Evolutionary conservation across 2,888 invertebrate species (phyloP), one percentile per base, ranked within the genome.

Genomic region (Coelopa pilipes): DNA sequence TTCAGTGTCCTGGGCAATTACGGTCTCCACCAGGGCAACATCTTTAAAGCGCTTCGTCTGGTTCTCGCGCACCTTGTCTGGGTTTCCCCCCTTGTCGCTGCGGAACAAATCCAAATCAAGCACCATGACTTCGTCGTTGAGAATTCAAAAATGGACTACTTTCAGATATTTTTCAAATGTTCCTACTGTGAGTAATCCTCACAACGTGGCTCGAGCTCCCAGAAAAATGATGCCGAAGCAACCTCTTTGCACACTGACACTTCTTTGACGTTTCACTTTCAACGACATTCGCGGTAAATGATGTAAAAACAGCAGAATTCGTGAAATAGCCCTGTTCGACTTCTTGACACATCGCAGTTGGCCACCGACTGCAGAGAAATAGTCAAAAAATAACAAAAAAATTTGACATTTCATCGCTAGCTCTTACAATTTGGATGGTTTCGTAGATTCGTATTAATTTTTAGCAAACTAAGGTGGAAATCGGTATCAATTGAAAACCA

Each of bases 21-120:
- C 97, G 50, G 92, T 92, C 83, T 99, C 96, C 11, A 99, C 98
- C 15, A 98, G 89, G 1, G 88, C 91, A 11, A 96, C 94, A 90
- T 98, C 97, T 89, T 98, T 98, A 87, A 93, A 99, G 55, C 99
- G 92, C 84, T 95, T 94, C 68, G 90, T 92, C 86, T 99, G 99
- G 86, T 97, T 98, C 82, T 97, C 94, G 13, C 95, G 92, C 75
- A 99, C 92, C 87, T 94, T 93, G 63, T 96, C 94, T 3, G 97
- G 96, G 87, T 97, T 92, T 70, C 96, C 96, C 66, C 99, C 99
- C 89, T 99, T 99, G 83, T 99, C 99, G 19, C 92, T 92, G 72
- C 99, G 95, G 87, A 99, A 99, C 73, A 97, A 88, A 89, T 99
- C 99, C 82, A 99, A 91, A 89, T 99, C 99, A 71, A 99, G 90